phyloP scores from a whole-genome alignment of 1,140 invertebrate genomes.

The Calycopis cecrops region DNA sequence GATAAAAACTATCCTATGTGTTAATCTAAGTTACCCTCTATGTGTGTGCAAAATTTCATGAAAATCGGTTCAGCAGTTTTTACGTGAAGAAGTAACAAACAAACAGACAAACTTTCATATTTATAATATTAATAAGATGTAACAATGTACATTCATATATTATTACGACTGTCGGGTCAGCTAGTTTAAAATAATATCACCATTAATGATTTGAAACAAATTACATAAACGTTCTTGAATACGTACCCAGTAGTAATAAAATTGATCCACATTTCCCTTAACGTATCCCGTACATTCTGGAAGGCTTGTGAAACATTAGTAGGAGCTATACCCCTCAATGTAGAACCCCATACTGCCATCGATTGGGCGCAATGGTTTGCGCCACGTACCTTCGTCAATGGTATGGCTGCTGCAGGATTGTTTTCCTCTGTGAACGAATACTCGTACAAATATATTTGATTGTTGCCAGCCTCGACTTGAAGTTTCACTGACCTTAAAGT shows the following conservation, averaged over 20 bases:
- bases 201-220: no score
- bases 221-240: neutral
- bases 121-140: no score
- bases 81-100: no score
- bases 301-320: slow-evolving; percentile 16
- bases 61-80: no score
- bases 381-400: slow-evolving; percentile 25
- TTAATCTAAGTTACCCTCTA: no score
- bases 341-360: slow-evolving; percentile 17
- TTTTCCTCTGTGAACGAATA: slow-evolving; percentile 29
- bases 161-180: no score
- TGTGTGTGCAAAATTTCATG: no score
- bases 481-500: slow-evolving; percentile 27
- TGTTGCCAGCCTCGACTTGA: slow-evolving; percentile 30
- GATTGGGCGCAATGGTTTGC: slow-evolving; percentile 35
- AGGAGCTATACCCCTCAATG: neutral
- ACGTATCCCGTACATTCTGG: slow-evolving; percentile 19
- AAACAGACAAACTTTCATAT: no score
- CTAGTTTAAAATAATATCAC: no score
- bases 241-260: slow-evolving; percentile 36
- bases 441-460: slow-evolving; percentile 38
- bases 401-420: slow-evolving; percentile 9
- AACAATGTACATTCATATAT: no score
- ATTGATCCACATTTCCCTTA: slow-evolving; percentile 30
- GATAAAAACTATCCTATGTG: no score